A percentile compares a stretch with the other conserved stretches of the same genome.
Conservation (phyloP, 2,797 vertebrate species). For the Brachymystax lenok region DNA sequence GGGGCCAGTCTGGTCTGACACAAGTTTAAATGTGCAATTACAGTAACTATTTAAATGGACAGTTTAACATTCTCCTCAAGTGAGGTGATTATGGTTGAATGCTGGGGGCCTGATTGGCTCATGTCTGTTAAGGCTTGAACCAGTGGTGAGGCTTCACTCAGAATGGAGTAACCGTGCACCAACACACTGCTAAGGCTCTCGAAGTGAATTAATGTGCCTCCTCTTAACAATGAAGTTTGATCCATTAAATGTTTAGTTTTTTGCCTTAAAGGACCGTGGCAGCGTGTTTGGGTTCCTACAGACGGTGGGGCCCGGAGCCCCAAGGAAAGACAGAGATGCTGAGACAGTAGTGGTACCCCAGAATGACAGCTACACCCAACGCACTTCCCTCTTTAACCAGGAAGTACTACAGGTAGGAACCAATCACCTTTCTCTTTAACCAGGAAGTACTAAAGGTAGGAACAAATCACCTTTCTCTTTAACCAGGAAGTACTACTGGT, state of each 20-base stretch:
- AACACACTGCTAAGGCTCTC: neutral
- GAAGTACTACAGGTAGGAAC: conserved; percentile 75
- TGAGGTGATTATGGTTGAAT: conserved; percentile 31
- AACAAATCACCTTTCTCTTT: conserved; percentile 54
- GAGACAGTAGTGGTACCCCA: conserved; percentile 37
- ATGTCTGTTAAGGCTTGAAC: conserved; percentile 11
- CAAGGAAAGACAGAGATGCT: conserved; percentile 51
- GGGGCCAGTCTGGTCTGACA: conserved; percentile 43
- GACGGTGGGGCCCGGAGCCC: conserved; percentile 45
- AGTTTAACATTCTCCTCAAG: conserved; percentile 31
- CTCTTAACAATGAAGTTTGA: neutral
- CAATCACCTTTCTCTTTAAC: conserved; percentile 8
- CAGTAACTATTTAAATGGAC: conserved; percentile 29
- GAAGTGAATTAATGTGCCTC: neutral
- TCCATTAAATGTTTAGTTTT: no score
- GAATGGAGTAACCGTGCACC: neutral
- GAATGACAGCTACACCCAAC: conserved; percentile 68
- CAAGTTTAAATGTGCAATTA: conserved; percentile 44
- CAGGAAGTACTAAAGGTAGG: conserved; percentile 75
- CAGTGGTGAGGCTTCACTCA: conserved; percentile 13
- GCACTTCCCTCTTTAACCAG: conserved; percentile 70
- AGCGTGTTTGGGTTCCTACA: conserved; percentile 31
- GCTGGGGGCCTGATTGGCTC: neutral
- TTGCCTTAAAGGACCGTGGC: neutral
- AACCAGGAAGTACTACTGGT: conserved; percentile 74